Evolutionary conservation across 2,797 vertebrate species (phyloP), one percentile per base, ranked within the genome.

Genomic region (Eospalax fontanierii): DNA sequence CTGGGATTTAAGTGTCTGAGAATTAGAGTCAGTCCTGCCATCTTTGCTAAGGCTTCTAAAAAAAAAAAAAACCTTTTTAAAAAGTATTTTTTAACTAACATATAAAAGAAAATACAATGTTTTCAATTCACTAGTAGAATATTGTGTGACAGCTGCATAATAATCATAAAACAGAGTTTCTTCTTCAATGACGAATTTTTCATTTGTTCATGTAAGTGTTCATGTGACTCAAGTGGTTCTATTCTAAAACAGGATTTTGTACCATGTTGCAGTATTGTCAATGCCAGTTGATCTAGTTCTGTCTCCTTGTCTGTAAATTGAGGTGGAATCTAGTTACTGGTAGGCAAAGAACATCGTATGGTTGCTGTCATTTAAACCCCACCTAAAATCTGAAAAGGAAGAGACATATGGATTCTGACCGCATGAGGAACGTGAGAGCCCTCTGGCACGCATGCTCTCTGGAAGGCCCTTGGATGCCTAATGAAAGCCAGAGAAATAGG

Each of bases 191-290:
- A 87, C 0, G 0, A 82, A 70, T 43, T 96, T 97, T 80, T 91
- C 83, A 94, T 82, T 16, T 94, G 73, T 98, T 97, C 96, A 87
- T 79, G 97, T 91, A 71, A 61, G 93, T 94, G 40, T n/a, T n/a
- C 95, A 96, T 71, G 30, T 16, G 92, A 97, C 92, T 96, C 86
- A 80, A 94, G 78, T 90, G 71, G n/a, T 86, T 94, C 57, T 95
- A 83, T 97, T 96, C 97, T 97, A 98, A 98, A 98, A 96, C 95
- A 97, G 71, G 96, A 61, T 97, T 93, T 89, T 94, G 92, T 89
- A 96, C 71, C 18, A 79, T 97, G 96, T 95, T 96, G 91, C 96
- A 87, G 87, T 84, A 57, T 96, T 97, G 96, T 97, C 96, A 94
- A 54, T 85, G 95, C 74, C 88, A 85, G 94, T 95, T 95, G 96